Conservation (phyloP, 2,797 vertebrate genomes). For the Apodemus agrarius region DNA sequence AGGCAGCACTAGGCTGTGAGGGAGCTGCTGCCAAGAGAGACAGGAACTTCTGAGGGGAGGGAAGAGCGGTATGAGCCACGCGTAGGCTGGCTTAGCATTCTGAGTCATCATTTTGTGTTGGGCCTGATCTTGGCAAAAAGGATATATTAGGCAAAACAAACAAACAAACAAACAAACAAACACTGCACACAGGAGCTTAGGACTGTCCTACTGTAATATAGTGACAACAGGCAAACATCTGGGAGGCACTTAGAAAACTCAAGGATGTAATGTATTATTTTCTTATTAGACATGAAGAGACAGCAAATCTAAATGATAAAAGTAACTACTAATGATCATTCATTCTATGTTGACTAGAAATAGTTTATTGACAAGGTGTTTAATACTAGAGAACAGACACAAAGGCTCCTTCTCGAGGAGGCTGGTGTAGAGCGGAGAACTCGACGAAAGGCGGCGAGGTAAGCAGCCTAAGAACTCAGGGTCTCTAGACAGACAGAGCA, state of each 20-base stretch:
- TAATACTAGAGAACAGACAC: neutral
- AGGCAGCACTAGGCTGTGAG: neutral
- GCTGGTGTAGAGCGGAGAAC: neutral
- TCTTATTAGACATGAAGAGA: constrained; percentile 51
- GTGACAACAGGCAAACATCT: neutral
- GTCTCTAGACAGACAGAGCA: neutral
- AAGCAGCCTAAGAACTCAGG: neutral
- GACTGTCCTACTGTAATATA: neutral
- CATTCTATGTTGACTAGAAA: constrained; percentile 47
- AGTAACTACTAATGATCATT: constrained; percentile 25
- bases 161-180: neutral
- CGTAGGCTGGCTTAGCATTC: constrained; percentile 20
- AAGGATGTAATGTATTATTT: constrained; percentile 8
- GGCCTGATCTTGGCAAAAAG: constrained; percentile 69
- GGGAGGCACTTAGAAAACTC: constrained; percentile 36
- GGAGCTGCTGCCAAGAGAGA: constrained; percentile 4
- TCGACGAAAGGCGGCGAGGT: neutral
- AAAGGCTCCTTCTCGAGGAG: neutral
- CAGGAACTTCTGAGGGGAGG: neutral
- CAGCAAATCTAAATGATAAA: constrained; percentile 40
- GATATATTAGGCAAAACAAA: constrained; percentile 66
- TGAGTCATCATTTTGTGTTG: constrained; percentile 62
- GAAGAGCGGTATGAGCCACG: neutral
- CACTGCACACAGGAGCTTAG: constrained; percentile 16
- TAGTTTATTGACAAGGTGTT: neutral